Conservation (phyloP, 2,888 invertebrate genomes). For the Nomada goodeniana region DNA sequence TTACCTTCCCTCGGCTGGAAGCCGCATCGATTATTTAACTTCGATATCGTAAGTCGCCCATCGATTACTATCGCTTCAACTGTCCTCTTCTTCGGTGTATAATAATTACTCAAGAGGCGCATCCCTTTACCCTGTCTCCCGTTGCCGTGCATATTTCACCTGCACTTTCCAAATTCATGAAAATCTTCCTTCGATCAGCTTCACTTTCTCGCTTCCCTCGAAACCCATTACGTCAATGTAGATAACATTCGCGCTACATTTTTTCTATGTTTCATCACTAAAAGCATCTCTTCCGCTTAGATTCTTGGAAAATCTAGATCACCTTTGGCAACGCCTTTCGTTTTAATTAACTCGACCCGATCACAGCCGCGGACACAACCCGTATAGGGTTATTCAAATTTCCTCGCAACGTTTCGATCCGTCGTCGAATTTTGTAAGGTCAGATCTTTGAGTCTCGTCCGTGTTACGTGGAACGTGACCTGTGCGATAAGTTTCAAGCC, state of each 20-base stretch:
- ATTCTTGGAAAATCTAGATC: slow-evolving; percentile 4
- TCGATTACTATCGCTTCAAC: slow-evolving; percentile 31
- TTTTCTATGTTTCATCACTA: neutral
- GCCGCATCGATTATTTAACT: slow-evolving; percentile 44
- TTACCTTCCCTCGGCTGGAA: neutral
- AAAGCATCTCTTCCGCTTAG: too few species aligned
- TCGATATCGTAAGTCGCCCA: slow-evolving; percentile 40
- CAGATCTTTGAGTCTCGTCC: neutral
- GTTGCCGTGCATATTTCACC: slow-evolving; percentile 7
- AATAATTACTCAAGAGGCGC: slow-evolving; percentile 13
- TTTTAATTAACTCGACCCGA: slow-evolving; percentile 38
- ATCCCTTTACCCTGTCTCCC: neutral
- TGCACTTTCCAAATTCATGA: slow-evolving; percentile 11
- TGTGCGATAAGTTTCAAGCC: too few species aligned
- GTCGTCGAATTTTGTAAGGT: slow-evolving; percentile 7
- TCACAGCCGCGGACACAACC: neutral
- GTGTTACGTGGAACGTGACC: too few species aligned
- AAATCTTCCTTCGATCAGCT: slow-evolving; percentile 4
- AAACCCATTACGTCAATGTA: neutral
- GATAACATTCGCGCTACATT: neutral
- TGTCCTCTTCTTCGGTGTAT: slow-evolving; percentile 1
- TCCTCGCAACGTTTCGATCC: slow-evolving; percentile 3
- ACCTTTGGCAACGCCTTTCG: slow-evolving; percentile 5
- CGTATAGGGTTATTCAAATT: slow-evolving; percentile 33
- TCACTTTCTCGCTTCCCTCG: neutral